phyloP scores from a whole-genome alignment of 2,797 vertebrate genomes.

The Alauda arvensis region DNA sequence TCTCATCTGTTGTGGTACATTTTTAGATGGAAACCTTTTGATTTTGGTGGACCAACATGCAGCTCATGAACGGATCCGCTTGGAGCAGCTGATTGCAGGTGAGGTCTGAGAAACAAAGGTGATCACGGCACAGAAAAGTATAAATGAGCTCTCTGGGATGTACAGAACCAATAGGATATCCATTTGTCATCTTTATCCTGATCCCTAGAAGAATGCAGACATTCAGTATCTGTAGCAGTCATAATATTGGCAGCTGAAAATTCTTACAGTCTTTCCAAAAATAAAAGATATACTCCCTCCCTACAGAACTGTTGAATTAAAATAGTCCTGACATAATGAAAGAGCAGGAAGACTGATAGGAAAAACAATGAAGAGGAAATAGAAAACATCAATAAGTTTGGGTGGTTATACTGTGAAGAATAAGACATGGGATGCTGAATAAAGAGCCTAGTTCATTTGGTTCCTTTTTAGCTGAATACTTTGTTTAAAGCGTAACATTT shows the following conservation, averaged over 20 bases:
- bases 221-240: not conserved
- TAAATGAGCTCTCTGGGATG: not conserved
- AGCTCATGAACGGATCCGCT: constrained; percentile 91
- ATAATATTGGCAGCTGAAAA: not conserved
- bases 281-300: not conserved
- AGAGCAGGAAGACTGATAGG: constrained; percentile 48
- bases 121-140: not conserved
- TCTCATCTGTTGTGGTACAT: not conserved
- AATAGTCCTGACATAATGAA: constrained; percentile 41
- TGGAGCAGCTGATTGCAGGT: constrained; percentile 91
- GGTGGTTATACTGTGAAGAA: constrained; percentile 9
- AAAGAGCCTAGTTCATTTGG: not conserved
- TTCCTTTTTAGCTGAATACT: constrained; percentile 17
- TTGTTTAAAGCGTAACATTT: constrained; percentile 25
- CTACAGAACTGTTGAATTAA: constrained; percentile 15
- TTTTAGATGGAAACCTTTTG: constrained; percentile 85
- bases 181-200: not conserved
- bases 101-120: constrained; percentile 7
- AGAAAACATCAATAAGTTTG: constrained; percentile 22
- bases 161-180: not conserved
- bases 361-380: constrained; percentile 52
- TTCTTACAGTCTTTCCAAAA: constrained; percentile 3
- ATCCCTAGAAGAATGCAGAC: not conserved
- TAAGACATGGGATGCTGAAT: not conserved
- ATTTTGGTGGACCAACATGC: constrained; percentile 97